These are phyloP conservation scores for Dermolepida albohirtum DNA, from an alignment of 2,888 invertebrate species.

Conservation along the genomic window DNA sequence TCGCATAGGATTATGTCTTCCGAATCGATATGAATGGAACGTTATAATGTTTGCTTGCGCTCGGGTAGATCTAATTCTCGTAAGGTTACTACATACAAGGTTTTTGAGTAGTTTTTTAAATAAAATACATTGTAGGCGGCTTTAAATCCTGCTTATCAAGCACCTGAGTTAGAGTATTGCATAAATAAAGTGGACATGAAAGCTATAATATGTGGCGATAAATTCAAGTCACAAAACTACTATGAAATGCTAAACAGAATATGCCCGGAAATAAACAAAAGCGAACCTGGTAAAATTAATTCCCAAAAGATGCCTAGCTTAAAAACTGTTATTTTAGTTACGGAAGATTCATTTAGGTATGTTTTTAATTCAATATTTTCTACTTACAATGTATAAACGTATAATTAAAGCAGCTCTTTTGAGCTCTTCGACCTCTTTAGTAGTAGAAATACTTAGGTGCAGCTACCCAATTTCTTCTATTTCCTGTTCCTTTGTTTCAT, in stretches of 20 bases:
- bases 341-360: conserved; percentile 69
- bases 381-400: not conserved
- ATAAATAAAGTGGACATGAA: conserved; percentile 78
- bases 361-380: conserved; percentile 51
- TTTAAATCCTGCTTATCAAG: conserved; percentile 81
- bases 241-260: conserved; percentile 72
- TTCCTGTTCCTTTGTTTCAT: too few species aligned
- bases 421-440: too few species aligned
- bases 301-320: conserved; percentile 66
- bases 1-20: conserved; percentile 82
- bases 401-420: too few species aligned
- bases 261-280: conserved; percentile 70
- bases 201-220: conserved; percentile 74
- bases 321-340: conserved; percentile 69
- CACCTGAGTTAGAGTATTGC: conserved; percentile 77
- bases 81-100: conserved; percentile 57
- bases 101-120: too few species aligned
- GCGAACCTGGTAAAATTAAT: conserved; percentile 65
- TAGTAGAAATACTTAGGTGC: too few species aligned
- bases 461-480: too few species aligned
- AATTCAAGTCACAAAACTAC: conserved; percentile 75
- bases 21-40: conserved; percentile 83
- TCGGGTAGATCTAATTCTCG: conserved; percentile 78
- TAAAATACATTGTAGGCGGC: conserved; percentile 69
- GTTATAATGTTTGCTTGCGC: conserved; percentile 77